A percentile compares a stretch with the other conserved stretches of the same genome.
phyloP scores from a whole-genome alignment of 1,140 invertebrate species.

The Musca vetustissima region DNA sequence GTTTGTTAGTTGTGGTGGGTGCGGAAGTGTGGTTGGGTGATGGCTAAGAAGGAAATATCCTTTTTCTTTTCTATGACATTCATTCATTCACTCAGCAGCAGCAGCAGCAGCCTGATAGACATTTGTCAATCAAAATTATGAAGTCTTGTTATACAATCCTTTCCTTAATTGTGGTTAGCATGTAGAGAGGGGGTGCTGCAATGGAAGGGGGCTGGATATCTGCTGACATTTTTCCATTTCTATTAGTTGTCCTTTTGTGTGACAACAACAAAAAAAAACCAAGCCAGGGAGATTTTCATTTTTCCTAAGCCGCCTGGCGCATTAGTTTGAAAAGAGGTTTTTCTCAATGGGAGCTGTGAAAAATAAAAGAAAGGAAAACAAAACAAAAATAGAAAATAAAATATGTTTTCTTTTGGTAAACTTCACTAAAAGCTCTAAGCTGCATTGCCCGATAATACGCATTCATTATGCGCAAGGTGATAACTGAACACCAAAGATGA shows the following conservation, averaged over 20 bases:
- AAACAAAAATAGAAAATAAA: slow-evolving; percentile 5
- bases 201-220: not conserved
- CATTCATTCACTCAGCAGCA: no score
- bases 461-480: slow-evolving; percentile 3
- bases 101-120: slow-evolving; percentile 1
- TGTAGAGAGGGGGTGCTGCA: not conserved
- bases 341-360: not conserved
- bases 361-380: no score
- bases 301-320: not conserved
- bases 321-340: not conserved
- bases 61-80: no score
- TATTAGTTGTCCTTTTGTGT: slow-evolving; percentile 1
- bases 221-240: not conserved
- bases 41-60: no score
- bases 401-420: no score
- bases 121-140: slow-evolving; percentile 23
- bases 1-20: no score
- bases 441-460: not conserved
- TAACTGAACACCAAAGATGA: not conserved
- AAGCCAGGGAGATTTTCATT: not conserved
- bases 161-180: not conserved
- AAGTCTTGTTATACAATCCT: slow-evolving; percentile 13
- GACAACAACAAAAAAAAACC: not conserved
- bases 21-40: no score
- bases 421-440: not conserved